These are phyloP conservation scores for Bombus difficillimus DNA, from an alignment of 1,140 invertebrate species.

Conservation along the genomic window DNA sequence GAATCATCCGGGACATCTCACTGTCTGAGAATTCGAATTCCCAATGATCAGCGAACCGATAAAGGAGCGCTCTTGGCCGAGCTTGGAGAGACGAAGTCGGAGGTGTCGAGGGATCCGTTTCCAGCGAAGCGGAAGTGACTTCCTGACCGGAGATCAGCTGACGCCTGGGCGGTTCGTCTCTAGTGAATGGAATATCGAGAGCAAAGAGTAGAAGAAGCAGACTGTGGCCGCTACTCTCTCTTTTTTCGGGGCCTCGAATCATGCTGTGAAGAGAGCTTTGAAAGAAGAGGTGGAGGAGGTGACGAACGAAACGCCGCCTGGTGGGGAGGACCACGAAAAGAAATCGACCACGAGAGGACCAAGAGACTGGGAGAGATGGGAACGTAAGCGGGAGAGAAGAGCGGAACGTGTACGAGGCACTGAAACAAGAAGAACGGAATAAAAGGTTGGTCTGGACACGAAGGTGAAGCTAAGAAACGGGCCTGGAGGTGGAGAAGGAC, in stretches of 20 bases:
- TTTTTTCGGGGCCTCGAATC: constrained; percentile 32
- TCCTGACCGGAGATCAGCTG: constrained; percentile 65
- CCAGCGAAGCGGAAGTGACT: constrained; percentile 55
- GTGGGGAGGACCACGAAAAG: constrained; percentile 36
- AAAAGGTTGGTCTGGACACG: constrained; percentile 71
- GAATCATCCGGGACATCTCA: constrained; percentile 19
- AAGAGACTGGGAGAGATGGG: background rate
- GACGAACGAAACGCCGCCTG: constrained; percentile 34
- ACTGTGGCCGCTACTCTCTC: constrained; percentile 20
- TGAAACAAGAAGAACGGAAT: constrained; percentile 73
- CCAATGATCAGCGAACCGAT: constrained; percentile 48
- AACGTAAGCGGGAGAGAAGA: constrained; percentile 44
- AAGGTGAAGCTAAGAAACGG: constrained; percentile 59
- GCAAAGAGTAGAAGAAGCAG: constrained; percentile 14
- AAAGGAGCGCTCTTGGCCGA: constrained; percentile 12
- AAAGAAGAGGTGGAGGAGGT: constrained; percentile 44
- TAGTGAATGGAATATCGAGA: constrained; percentile 66
- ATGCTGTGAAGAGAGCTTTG: background rate
- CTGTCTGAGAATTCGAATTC: constrained; percentile 59
- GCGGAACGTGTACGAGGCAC: constrained; percentile 51
- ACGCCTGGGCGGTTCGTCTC: constrained; percentile 63
- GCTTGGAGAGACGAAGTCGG: background rate
- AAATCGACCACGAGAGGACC: constrained; percentile 32
- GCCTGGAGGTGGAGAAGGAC: constrained; percentile 74
- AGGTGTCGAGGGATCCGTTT: constrained; percentile 50